Base-by-base conservation (phyloP, 2,797 vertebrate species). In the Sebastolobus alascanus region DNA sequence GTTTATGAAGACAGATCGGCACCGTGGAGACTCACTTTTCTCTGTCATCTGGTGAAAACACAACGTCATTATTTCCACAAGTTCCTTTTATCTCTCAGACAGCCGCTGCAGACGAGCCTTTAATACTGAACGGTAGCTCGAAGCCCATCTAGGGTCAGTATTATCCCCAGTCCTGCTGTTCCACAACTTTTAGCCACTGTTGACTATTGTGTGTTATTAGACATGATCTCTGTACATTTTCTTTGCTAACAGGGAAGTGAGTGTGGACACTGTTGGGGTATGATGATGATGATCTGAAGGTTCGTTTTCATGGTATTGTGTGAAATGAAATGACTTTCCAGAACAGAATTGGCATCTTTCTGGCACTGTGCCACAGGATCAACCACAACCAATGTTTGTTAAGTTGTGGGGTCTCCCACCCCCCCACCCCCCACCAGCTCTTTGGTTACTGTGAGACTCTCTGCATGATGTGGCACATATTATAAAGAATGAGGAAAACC, bases 41-140 rank as follows among this genome's bases (percentile, higher is more conserved):
- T 56, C 31, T 25, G 33, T 59, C 59, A 27, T 71, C 35, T 54
- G 38, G 46, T 68, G 35, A 18, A 38, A 66, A 35, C 54, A 54
- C 16, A 72, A 55, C 13, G 2, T 75, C 74, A 75, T 78, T 78
- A 75, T 71, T 67, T 72, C 25, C 27, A 43, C 12, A 12, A 4
- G 25, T 64, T 40, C 27, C 55, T 74, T 75, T 67, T 56, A 67
- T 71, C 66, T 65, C 60, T 43, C 13, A 43, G 43, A 56, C 60
- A 33, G 3, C 2, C n/a, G 13, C 37, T 25, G 22, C 58, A 56
- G 31, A 31, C 22, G 2, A 75, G 67, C 74, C 35, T 77, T 68
- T 22, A 70, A 46, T 68, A 50, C 63, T 37, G 29, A 25, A 50
- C 27, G 9, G 67, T 75, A 76, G 11, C 43, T 67, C 38, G 22